A percentile compares a stretch with the other conserved stretches of the same genome.
Conservation (phyloP, 2,888 invertebrate genomes). For the Lepidochitona cinerea region DNA sequence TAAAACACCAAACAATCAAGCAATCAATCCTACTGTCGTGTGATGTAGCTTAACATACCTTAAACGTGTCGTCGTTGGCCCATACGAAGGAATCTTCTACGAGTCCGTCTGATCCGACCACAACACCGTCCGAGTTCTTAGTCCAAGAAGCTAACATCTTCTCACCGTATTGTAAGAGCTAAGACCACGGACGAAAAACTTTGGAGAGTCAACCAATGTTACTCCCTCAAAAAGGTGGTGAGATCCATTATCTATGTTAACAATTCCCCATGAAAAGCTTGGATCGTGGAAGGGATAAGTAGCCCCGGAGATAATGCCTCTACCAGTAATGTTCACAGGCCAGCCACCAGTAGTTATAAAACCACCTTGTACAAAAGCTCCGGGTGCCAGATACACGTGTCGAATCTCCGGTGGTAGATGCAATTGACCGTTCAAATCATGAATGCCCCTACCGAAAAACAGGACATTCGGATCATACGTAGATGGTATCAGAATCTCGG, state of each 20-base stretch:
- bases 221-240: slow-evolving; percentile 17
- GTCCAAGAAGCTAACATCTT: not conserved
- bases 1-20: too few relatives aligned
- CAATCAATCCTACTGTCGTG: too few relatives aligned
- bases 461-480: slow-evolving; percentile 8
- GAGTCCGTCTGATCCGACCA: not conserved
- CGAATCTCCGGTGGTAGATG: not conserved
- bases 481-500: slow-evolving; percentile 15
- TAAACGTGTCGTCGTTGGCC: slow-evolving; percentile 25
- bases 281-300: slow-evolving; percentile 12
- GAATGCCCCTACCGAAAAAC: slow-evolving; percentile 16
- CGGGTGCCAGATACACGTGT: slow-evolving; percentile 24
- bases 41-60: too few relatives aligned
- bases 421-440: slow-evolving; percentile 18
- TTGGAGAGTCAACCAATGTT: not conserved
- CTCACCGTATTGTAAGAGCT: not conserved
- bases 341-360: slow-evolving; percentile 11
- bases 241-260: slow-evolving; percentile 15
- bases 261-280: not conserved
- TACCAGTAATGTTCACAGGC: slow-evolving; percentile 20
- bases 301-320: slow-evolving; percentile 15
- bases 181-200: not conserved
- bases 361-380: slow-evolving; percentile 23
- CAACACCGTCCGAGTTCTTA: not conserved
- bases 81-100: slow-evolving; percentile 20